Evolutionary conservation across 2,888 invertebrate species (phyloP), one percentile per base, ranked within the genome.

Genomic region (Anthophora plumipes): DNA sequence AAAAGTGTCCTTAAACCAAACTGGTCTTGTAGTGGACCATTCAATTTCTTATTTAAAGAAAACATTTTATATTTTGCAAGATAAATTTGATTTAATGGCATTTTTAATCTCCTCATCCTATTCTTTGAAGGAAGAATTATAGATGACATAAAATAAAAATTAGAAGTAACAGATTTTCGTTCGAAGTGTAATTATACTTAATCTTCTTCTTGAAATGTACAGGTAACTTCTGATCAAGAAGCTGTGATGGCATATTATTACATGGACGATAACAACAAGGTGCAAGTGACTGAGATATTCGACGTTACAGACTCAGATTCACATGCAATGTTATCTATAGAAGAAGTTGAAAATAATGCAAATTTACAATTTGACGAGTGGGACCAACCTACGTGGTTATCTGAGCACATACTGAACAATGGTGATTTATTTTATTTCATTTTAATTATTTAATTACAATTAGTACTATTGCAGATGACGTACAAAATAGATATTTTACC

Each of bases 231-330:
- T 59, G 96, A 97, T 88, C 97, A 98, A 91, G 98, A 98, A 88
- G 97, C 98, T 0, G 94, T 98, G 11, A 97, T 98, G 94, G 97
- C 98, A 0, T 98, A 97, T 94, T 98, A 98, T 94, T 98, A 98
- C 93, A 96, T 97, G 92, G 98, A 98, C 92, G 96, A 97, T 88
- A 96, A 97, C 90, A 97, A 97, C 93, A 96, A 97, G 95, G 96
- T 97, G 89, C 97, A 97, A 94, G 96, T 98, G 89, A 97, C 97
- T 0, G 97, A 98, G 94, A 98, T 98, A 89, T 98, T 97, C 92
- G 97, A 98, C 93, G 97, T 98, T 91, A 97, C 97, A 0, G 96
- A 97, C 88, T 95, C 96, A 67, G 96, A 97, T 87, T 95, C 95
- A 39, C 95, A 95, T 69, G 95, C 95, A 31, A 94, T 96, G 71